phyloP scores from a whole-genome alignment of 2,888 invertebrate genomes.

The Petrophora chlorosata region DNA sequence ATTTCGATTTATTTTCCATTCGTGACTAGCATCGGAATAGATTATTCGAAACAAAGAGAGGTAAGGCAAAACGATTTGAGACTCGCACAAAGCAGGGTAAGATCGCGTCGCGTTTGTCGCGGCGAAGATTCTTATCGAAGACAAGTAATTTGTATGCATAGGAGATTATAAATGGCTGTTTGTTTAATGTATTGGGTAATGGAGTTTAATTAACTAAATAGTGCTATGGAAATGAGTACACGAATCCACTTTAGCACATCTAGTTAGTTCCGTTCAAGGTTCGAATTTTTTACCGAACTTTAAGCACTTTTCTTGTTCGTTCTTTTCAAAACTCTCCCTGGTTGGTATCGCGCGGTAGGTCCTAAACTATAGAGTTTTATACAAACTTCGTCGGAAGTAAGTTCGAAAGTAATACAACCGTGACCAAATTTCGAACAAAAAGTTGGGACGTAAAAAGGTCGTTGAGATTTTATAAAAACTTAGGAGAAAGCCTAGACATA shows the following conservation, averaged over 20 bases:
- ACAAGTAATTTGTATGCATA: conserved; percentile 23
- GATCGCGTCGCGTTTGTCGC: conserved; percentile 18
- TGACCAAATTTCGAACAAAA: conserved; percentile 13
- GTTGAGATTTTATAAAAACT: conserved; percentile 3
- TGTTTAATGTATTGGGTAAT: conserved; percentile 10
- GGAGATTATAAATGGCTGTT: conserved; percentile 3
- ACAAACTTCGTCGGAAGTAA: conserved; percentile 3
- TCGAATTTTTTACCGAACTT: not conserved
- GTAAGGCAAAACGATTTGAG: conserved; percentile 38
- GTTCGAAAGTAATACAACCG: conserved; percentile 9
- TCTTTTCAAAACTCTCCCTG: not conserved
- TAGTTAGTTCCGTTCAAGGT: no score
- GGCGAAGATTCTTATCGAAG: conserved; percentile 10
- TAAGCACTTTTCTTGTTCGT: not conserved
- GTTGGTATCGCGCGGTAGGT: conserved; percentile 4
- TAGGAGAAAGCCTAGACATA: conserved; percentile 2
- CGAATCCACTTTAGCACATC: no score
- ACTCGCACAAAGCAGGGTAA: conserved; percentile 17
- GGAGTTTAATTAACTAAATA: conserved; percentile 9
- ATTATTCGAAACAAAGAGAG: conserved; percentile 53
- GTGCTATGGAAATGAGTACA: conserved; percentile 5
- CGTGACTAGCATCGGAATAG: conserved; percentile 67
- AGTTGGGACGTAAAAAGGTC: not conserved
- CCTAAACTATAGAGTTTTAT: conserved; percentile 2
- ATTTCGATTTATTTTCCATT: conserved; percentile 77